Evolutionary conservation across 2,113 vertebrate species (phyloP), one percentile per base, ranked within the genome.

Genomic region (Elephas maximus): DNA sequence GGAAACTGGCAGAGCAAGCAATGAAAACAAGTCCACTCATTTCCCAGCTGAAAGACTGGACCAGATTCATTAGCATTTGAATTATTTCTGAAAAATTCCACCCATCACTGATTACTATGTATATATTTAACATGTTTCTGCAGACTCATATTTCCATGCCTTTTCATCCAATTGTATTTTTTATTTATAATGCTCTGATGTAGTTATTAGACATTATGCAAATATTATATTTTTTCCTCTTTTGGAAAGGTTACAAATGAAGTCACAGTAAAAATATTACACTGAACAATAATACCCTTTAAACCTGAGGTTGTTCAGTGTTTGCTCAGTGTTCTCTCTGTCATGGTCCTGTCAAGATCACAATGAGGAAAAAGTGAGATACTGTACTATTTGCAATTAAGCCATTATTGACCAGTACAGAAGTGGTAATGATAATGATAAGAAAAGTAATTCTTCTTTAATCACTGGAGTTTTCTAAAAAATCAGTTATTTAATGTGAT

Each of bases 31-130:
- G 57, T 82, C 84, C 45, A 94, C 37, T 93, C 71, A 96, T 96
- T 97, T 95, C 73, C 89, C 93, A 95, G 78, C 37, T 94, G 94
- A 95, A 96, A 95, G 78, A 97, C 92, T 94, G 93, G 67, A 96
- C 44, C 80, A 96, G 45, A 90, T 74, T 87, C 91, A 96, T 97
- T 95, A 95, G 63, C 94, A 97, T 94, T 80, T 94, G 93, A 96
- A 96, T 95, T 97, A 78, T 82, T 95, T 92, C 63, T 90, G 77
- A 96, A 92, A 96, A 93, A 96, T 91, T 93, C 45, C 24, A 90
- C 78, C 88, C 63, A 77, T 87, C 41, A 45, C 48, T 94, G 74
- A 98, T 95, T 86, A 90, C 24, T 67, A 41, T 80, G 88, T 94
- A 48, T 95, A 90, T 90, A 65, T 97, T 94, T 81, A 94, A 94